A percentile compares a stretch with the other conserved stretches of the same genome.
These are phyloP conservation scores for Girardinichthys multiradiatus DNA, from an alignment of 2,113 vertebrate species.

Conservation along the genomic window DNA sequence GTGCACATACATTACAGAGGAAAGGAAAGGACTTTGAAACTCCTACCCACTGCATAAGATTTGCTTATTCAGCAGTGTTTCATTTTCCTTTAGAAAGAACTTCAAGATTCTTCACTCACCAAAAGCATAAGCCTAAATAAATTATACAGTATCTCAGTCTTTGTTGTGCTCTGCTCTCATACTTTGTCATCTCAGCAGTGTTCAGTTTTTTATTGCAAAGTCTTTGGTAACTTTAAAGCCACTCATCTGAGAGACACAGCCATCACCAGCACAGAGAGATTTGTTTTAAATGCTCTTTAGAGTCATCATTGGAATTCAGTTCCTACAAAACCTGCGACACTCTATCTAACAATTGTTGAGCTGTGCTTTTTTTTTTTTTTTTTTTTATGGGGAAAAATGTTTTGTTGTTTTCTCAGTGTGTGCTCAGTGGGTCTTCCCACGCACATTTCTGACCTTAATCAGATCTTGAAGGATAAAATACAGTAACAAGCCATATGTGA, in stretches of 20 bases:
- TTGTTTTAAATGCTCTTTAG: slow-evolving; percentile 50
- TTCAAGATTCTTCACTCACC: slow-evolving; percentile 70
- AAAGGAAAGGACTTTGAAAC: slow-evolving; percentile 73
- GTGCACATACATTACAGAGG: slow-evolving; percentile 70
- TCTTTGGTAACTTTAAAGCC: slow-evolving; percentile 77
- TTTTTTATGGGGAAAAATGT: slow-evolving; percentile 4
- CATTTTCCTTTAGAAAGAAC: slow-evolving; percentile 68
- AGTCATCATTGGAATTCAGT: slow-evolving; percentile 24
- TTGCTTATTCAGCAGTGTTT: slow-evolving; percentile 78
- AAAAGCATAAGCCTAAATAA: slow-evolving; percentile 75
- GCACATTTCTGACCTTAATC: neutral
- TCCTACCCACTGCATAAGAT: slow-evolving; percentile 69
- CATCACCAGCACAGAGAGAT: slow-evolving; percentile 35
- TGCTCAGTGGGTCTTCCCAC: neutral
- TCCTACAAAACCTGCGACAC: slow-evolving; percentile 32
- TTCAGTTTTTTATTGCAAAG: slow-evolving; percentile 68
- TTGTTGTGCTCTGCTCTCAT: slow-evolving; percentile 69
- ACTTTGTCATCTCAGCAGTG: slow-evolving; percentile 76
- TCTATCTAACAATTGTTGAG: slow-evolving; percentile 40
- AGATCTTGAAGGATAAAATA: slow-evolving; percentile 9
- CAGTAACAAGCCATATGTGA: neutral
- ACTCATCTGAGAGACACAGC: slow-evolving; percentile 36
- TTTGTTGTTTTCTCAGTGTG: slow-evolving; percentile 7
- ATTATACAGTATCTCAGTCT: slow-evolving; percentile 75
- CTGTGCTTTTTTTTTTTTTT: slow-evolving; percentile 27